Conservation (phyloP, 35 echinoderm and acorn worm genomes). For the Holothuria glaberrima region DNA sequence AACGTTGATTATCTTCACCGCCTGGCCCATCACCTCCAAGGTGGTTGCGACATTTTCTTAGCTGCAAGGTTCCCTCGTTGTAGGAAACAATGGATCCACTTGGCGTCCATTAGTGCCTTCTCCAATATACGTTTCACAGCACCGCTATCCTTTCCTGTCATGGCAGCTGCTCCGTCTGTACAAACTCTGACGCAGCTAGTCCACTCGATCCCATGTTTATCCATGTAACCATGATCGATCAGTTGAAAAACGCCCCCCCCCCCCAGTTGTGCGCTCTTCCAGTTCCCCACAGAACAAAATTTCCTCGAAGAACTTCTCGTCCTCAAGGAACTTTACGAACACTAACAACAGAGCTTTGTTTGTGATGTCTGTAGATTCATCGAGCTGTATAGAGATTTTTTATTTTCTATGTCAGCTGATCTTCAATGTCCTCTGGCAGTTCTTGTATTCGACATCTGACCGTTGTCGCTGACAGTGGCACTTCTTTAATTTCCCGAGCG, state of each 20-base stretch:
- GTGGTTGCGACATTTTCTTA: not conserved
- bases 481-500: too few species aligned
- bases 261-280: not conserved
- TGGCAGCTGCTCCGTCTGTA: not conserved
- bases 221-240: not conserved
- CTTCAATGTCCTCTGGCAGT: too few species aligned
- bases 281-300: not conserved
- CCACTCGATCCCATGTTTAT: not conserved
- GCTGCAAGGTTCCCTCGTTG: not conserved
- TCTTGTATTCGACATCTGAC: too few species aligned
- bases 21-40: not conserved
- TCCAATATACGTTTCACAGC: not conserved
- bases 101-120: not conserved
- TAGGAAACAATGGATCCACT: not conserved
- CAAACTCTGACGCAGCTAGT: not conserved
- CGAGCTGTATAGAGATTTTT: not conserved
- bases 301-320: not conserved
- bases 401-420: not conserved
- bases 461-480: too few species aligned
- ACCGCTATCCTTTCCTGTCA: not conserved
- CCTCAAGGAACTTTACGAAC: not conserved
- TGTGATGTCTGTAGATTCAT: constrained; percentile 1
- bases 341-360: not conserved
- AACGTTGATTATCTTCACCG: not conserved
- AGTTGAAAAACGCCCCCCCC: not conserved